A percentile compares a stretch with the other conserved stretches of the same genome.
phyloP scores from a whole-genome alignment of 2,888 invertebrate species.

The Pteria penguin region DNA sequence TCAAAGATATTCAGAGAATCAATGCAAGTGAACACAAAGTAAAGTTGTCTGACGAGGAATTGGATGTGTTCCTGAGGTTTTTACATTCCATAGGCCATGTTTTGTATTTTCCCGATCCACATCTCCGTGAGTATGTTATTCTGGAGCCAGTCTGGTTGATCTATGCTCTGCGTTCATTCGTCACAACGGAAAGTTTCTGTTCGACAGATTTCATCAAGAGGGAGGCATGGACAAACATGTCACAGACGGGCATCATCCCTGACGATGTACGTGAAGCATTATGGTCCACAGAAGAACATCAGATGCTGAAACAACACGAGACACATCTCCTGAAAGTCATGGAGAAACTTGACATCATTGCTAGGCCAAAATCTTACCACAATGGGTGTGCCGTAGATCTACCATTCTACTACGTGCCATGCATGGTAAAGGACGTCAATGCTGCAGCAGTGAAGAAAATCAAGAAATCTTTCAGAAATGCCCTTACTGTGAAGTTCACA shows the following conservation, averaged over 20 bases:
- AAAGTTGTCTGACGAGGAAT: background rate
- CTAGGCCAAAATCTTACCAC: background rate
- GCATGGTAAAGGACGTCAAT: background rate
- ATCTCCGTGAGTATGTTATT: background rate
- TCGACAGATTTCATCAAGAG: background rate
- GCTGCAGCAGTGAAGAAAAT: background rate
- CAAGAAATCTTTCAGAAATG: background rate
- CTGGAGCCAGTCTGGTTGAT: background rate
- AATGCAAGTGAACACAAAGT: background rate
- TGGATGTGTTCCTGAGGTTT: background rate
- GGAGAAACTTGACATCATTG: background rate
- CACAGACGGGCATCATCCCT: background rate
- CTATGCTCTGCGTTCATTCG: background rate
- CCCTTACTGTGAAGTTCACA: background rate
- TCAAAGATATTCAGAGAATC: no score
- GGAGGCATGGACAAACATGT: background rate
- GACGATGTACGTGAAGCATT: background rate
- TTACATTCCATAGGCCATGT: background rate
- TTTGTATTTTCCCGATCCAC: background rate
- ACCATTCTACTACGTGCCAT: background rate
- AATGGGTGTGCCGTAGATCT: background rate
- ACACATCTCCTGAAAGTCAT: background rate
- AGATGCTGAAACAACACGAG: background rate
- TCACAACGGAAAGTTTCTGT: background rate
- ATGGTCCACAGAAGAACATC: background rate